Conservation (phyloP, 2,888 invertebrate species). For the Sialis lutaria region DNA sequence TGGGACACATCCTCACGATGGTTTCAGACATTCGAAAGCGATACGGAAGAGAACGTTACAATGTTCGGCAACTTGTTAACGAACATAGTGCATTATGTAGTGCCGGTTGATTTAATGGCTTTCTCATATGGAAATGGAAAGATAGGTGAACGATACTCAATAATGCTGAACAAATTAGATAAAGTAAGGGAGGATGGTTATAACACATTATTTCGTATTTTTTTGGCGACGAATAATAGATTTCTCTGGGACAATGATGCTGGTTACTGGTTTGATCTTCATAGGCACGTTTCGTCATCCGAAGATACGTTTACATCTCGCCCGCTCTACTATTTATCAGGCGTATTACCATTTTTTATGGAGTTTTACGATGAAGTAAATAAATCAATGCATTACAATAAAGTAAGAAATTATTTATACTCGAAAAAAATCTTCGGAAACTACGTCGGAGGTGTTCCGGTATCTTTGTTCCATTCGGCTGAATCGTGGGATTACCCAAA, state of each 20-base stretch:
- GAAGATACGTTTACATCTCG: constrained; percentile 22
- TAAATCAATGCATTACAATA: constrained; percentile 26
- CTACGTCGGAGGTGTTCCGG: constrained; percentile 49
- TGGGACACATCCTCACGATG: too few relatives aligned
- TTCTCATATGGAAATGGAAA: constrained; percentile 52
- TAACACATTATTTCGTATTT: constrained; percentile 33
- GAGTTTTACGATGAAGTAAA: constrained; percentile 28
- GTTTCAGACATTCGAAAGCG: too few relatives aligned
- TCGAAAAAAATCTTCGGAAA: constrained; percentile 30
- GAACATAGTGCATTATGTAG: constrained; percentile 22
- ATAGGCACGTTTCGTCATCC: constrained; percentile 34
- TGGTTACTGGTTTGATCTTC: constrained; percentile 70
- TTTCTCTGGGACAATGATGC: constrained; percentile 59
- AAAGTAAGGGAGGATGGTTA: constrained; percentile 31
- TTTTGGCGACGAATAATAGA: constrained; percentile 36
- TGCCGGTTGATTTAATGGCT: constrained; percentile 72
- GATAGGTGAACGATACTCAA: constrained; percentile 41
- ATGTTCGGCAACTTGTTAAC: too few relatives aligned
- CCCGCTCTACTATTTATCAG: constrained; percentile 47
- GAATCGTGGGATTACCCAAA: constrained; percentile 74
- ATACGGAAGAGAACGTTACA: too few relatives aligned
- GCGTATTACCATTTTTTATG: constrained; percentile 60
- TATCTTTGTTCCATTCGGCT: constrained; percentile 43
- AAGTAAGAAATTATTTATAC: constrained; percentile 35
- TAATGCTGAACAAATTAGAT: constrained; percentile 27